A percentile compares a stretch with the other conserved stretches of the same genome.
phyloP scores from a whole-genome alignment of 2,113 vertebrate species.

The Chamaetylas fuelleborni region DNA sequence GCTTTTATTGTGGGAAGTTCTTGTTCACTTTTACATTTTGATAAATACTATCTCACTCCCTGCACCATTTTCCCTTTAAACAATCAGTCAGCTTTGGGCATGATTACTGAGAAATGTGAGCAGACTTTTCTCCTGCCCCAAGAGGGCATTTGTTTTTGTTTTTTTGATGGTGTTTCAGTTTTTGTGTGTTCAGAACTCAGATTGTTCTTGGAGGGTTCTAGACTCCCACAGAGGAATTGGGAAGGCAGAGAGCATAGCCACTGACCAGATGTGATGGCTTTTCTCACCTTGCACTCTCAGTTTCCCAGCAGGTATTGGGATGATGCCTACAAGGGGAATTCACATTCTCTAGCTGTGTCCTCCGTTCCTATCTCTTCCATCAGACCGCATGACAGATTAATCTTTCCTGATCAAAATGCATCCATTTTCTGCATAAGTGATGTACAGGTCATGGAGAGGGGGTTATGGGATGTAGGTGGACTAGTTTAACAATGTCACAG shows the following conservation, averaged over 20 bases:
- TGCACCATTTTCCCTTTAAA: neutral
- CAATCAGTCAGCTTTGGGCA: neutral
- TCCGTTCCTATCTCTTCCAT: neutral
- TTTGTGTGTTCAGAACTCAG: neutral
- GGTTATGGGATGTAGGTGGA: neutral
- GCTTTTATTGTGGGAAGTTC: neutral
- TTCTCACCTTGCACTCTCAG: neutral
- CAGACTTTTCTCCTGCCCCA: neutral
- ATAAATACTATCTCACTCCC: neutral
- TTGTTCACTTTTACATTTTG: neutral
- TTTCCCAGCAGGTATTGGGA: neutral
- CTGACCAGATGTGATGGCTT: neutral
- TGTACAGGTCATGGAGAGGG: no score
- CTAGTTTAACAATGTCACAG: neutral
- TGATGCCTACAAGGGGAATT: neutral
- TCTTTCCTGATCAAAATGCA: neutral
- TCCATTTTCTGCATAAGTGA: neutral
- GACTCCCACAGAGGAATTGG: accelerated
- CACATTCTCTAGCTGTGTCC: neutral
- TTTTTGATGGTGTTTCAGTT: neutral
- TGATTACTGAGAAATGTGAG: neutral
- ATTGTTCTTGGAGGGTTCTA: neutral
- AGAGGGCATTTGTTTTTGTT: neutral
- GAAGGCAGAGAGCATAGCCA: neutral
- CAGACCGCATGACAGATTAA: neutral